Conservation (phyloP, 2,113 vertebrate species). For the Apteryx owenii region DNA sequence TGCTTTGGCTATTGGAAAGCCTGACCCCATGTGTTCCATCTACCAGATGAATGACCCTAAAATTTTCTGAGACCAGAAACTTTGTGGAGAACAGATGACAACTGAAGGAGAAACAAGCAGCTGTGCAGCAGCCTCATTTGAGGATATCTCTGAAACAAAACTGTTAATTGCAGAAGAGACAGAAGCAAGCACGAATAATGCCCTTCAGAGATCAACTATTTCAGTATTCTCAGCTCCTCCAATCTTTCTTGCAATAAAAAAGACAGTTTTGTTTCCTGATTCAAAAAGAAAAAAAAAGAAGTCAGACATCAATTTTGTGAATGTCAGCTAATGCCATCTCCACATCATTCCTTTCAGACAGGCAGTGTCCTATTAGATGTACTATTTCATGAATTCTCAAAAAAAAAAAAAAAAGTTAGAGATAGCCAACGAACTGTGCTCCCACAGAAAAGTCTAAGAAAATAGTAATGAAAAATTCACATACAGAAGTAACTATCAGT, state of each 20-base stretch:
- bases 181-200: background rate
- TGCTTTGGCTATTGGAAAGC: background rate
- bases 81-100: background rate
- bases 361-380: background rate
- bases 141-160: background rate
- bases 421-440: background rate
- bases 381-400: background rate
- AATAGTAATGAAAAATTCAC: background rate
- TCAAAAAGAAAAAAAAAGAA: background rate
- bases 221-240: background rate
- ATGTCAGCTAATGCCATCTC: background rate
- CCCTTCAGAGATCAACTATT: background rate
- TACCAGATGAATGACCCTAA: background rate
- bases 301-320: background rate
- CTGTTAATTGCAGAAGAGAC: background rate
- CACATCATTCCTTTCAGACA: background rate
- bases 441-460: background rate
- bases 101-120: background rate
- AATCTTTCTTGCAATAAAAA: background rate
- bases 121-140: background rate
- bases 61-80: background rate
- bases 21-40: background rate
- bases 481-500: background rate
- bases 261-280: background rate
- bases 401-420: background rate